A percentile compares a stretch with the other conserved stretches of the same genome.
Evolutionary conservation across 2,797 vertebrate genomes (phyloP).

Genomic region (Pangasius macronema): DNA sequence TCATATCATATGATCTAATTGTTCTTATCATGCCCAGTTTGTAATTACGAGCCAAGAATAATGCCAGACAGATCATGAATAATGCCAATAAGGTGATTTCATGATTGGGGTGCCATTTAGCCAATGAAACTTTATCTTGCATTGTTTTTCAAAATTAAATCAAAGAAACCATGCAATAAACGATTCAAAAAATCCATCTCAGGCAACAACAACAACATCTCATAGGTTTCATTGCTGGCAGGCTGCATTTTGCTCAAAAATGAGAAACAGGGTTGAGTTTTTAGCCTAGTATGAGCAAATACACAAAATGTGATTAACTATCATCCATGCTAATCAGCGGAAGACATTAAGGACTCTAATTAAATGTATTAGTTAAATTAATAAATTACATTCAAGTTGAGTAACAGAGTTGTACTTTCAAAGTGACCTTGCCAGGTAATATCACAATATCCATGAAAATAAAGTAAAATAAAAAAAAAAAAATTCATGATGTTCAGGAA

Average conservation of each 20-base stretch:
- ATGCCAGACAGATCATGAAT: background rate
- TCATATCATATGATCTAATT: background rate
- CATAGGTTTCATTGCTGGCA: background rate
- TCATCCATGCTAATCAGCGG: background rate
- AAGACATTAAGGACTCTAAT: background rate
- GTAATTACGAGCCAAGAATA: background rate
- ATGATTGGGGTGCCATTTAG: background rate
- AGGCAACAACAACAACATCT: background rate
- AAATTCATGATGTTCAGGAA: background rate
- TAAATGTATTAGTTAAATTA: background rate
- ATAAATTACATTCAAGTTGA: background rate
- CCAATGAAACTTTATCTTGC: background rate
- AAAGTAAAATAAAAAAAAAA: background rate
- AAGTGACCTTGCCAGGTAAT: background rate
- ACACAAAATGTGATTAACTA: background rate
- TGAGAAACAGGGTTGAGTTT: background rate
- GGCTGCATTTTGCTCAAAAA: background rate
- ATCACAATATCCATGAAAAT: background rate
- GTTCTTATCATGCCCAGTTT: background rate
- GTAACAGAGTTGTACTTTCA: background rate
- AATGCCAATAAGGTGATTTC: background rate
- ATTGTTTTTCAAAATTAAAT: background rate
- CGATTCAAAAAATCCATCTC: background rate
- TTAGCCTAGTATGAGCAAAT: background rate
- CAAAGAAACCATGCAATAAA: background rate